These are phyloP conservation scores for Byasa hedistus DNA, from an alignment of 2,888 invertebrate genomes.

Conservation along the genomic window DNA sequence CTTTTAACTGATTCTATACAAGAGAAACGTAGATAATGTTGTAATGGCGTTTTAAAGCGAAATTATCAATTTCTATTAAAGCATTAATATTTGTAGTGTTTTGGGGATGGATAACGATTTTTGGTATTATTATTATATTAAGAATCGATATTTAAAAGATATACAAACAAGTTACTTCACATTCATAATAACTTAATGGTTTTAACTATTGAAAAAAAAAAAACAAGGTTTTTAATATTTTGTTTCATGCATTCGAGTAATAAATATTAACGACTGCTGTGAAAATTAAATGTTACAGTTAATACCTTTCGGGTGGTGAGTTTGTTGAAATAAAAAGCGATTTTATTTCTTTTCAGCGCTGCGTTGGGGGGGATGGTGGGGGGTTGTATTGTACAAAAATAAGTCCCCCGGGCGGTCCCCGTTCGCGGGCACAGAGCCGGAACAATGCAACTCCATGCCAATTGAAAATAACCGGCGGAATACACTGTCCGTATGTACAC, in stretches of 20 bases:
- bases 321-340: constrained; percentile 24
- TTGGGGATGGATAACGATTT: too few relatives aligned
- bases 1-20: too few relatives aligned
- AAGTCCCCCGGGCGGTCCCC: constrained; percentile 25
- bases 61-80: too few relatives aligned
- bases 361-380: constrained; percentile 9
- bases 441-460: constrained; percentile 23
- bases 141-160: neutral
- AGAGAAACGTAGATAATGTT: too few relatives aligned
- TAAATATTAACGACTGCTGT: neutral
- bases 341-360: constrained; percentile 18
- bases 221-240: neutral
- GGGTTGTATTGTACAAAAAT: constrained; percentile 28
- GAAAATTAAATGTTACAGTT: constrained; percentile 18
- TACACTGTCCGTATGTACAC: neutral
- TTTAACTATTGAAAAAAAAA: neutral
- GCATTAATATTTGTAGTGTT: too few relatives aligned
- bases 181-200: neutral
- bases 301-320: constrained; percentile 11
- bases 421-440: constrained; percentile 19
- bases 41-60: too few relatives aligned
- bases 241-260: neutral
- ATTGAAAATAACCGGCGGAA: constrained; percentile 27
- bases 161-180: neutral
- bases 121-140: too few relatives aligned